Evolutionary conservation across 2,797 vertebrate genomes (phyloP).

Genomic region (Semaprochilodus insignis): DNA sequence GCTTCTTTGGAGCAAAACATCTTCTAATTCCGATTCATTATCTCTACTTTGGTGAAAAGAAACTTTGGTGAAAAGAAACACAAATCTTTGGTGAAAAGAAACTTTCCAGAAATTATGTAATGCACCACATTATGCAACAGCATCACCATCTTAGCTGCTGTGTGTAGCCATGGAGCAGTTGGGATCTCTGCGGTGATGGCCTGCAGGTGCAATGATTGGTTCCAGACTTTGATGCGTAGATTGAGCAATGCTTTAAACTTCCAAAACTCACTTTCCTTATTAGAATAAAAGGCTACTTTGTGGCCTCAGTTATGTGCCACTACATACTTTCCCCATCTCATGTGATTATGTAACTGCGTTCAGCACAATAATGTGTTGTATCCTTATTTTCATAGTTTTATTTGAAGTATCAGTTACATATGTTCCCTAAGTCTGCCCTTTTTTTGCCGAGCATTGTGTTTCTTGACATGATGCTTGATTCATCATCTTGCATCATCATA

Average conservation of each 20-base stretch:
- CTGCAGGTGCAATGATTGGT: constrained; percentile 12
- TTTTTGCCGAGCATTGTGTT: constrained; percentile 4
- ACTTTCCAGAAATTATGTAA: not conserved
- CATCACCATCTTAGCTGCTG: not conserved
- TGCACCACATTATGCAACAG: not conserved
- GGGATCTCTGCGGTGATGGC: not conserved
- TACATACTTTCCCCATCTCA: not conserved
- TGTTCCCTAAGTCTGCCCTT: not conserved
- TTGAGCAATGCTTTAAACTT: not conserved
- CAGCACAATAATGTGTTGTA: not conserved
- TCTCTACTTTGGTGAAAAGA: too few relatives aligned
- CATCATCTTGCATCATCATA: constrained; percentile 7
- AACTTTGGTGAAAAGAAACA: too few relatives aligned
- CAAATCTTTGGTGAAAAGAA: too few relatives aligned
- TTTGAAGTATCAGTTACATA: constrained; percentile 5
- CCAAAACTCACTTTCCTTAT: constrained; percentile 19
- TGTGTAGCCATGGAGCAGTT: not conserved
- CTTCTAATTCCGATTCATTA: too few relatives aligned
- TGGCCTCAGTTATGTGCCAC: not conserved
- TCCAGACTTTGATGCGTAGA: not conserved
- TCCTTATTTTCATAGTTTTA: not conserved
- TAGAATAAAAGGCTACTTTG: constrained; percentile 1
- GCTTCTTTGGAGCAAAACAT: too few relatives aligned
- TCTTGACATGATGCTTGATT: not conserved
- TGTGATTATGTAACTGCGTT: constrained; percentile 6